Conservation (phyloP, 1,140 invertebrate species). For the Danaus melanippus region DNA sequence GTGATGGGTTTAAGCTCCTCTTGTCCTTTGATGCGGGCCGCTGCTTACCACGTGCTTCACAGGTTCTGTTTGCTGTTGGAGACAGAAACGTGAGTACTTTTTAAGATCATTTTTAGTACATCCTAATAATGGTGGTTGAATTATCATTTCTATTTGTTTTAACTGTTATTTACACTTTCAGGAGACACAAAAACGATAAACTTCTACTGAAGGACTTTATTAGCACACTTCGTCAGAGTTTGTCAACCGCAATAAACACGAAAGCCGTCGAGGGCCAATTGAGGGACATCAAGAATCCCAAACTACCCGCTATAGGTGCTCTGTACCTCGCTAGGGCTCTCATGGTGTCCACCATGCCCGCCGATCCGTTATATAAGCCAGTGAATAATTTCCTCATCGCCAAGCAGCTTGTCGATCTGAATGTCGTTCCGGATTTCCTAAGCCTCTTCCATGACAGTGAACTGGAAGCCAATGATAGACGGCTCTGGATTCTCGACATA, state of each 20-base stretch:
- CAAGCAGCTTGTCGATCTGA: conserved; percentile 78
- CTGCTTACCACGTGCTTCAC: conserved; percentile 77
- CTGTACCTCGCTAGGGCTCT: conserved; percentile 80
- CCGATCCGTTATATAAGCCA: conserved; percentile 77
- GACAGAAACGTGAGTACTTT: conserved; percentile 72
- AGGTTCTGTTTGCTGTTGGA: conserved; percentile 80
- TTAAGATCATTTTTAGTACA: conserved; percentile 1
- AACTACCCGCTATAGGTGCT: conserved; percentile 77
- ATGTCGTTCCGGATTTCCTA: conserved; percentile 84
- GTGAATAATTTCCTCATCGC: conserved; percentile 81
- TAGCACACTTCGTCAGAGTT: conserved; percentile 54
- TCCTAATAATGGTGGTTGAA: not conserved
- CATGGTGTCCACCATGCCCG: conserved; percentile 77
- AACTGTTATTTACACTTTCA: conserved; percentile 32
- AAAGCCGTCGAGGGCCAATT: conserved; percentile 21
- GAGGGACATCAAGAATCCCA: conserved; percentile 57
- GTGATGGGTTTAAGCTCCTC: conserved; percentile 76
- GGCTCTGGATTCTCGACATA: conserved; percentile 79
- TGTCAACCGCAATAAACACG: conserved; percentile 43
- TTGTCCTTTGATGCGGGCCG: conserved; percentile 73
- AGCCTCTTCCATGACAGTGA: conserved; percentile 81
- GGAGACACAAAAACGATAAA: conserved; percentile 70
- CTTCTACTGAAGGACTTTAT: conserved; percentile 60
- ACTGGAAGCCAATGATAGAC: conserved; percentile 73
- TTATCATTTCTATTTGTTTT: not conserved